Evolutionary conservation across 2,113 vertebrate genomes (phyloP), one percentile per base, ranked within the genome.

Genomic region (Ophthalmolycus amberensis): DNA sequence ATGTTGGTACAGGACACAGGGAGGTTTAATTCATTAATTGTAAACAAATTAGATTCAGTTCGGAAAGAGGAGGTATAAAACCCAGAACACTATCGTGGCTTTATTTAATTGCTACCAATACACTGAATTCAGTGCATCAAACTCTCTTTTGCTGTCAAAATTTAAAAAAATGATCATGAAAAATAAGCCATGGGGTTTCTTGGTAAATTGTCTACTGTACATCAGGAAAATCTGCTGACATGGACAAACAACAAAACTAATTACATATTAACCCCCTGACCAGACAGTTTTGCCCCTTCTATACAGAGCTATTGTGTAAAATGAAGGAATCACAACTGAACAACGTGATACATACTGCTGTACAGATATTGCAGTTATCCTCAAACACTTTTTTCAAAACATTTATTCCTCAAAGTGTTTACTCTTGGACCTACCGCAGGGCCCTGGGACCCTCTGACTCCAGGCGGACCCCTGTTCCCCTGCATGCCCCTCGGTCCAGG

Each of bases 401-500:
- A 4, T 32, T 64, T n/a, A 0, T 16, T 15, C 20, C 25, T 42
- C 25, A 0, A 40, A 8, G 22, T 38, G 16, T 63, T 79, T 42
- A 68, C 15, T 46, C 29, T 50, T 58, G 5, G 18, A 96, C 97
- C 91, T 94, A 99, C 98, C 85, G 97, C 93, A 42, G 96, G 96
- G 7, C 98, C 98, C 88, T 99, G 96, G 0, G 96, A 92, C 25
- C 98, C 98, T 54, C 97, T 96, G 85, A 97, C 88, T 59, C 98
- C 98, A 0, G 96, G 95, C 54, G 85, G 85, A 34, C 98, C 98
- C 78, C 97, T 97, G 79, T 99, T 95, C 0, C 98, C 98, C 90
- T 99, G 98, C 94, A 99, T 92, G 10, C 98, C 98, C 25, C 97
- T 94, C 0, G 97, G 97, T 27, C 98, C 98, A 16, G 96, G 94